Evolutionary conservation across 2,113 vertebrate species (phyloP), one percentile per base, ranked within the genome.

Genomic region (Pimephales promelas): DNA sequence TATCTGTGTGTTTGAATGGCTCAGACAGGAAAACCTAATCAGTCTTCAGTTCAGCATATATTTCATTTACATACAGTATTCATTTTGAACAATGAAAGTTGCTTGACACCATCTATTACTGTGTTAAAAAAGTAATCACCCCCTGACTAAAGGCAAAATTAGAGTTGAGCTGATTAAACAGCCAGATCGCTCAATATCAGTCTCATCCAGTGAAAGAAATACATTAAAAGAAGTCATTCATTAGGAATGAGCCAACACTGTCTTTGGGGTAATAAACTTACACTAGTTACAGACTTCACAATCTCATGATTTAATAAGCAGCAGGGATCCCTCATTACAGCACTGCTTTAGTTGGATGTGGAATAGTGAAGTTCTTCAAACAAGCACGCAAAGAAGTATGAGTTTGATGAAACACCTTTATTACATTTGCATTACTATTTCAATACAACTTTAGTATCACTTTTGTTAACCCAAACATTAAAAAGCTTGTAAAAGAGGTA

Each of bases 141-240:
- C 28, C 24, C 45, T 31, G 10, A 56, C 75, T 77, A 43, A 78
- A n/a, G 49, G 26, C 18, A 34, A 59, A 56, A 56, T 34, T 56
- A 76, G 52, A 76, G 74, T 22, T 54, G 26, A 10, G 18, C 49
- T 76, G 76, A 61, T 78, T 78, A 43, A 61, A 78, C 22, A 10
- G 45, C 31, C 56, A 43, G n/a, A 43, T 78, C 76, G 4, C n/a
- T 61, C 56, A 62, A 79, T 79, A 62, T 45, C 56, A 78, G 31
- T 78, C 56, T 78, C 56, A 40, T 45, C 76, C 52, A 77, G 74
- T 14, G 36, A 79, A 56, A 43, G 76, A 79, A 36, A 77, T 56
- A 40, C 74, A 56, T 36, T 57, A 57, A n/a, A 57, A 52, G 20
- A 77, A 77, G 28, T 57, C 31, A 43, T 79, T 79, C 36, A 79